Evolutionary conservation across 1,140 invertebrate species (phyloP).

Genomic region (Cyclina sinensis): DNA sequence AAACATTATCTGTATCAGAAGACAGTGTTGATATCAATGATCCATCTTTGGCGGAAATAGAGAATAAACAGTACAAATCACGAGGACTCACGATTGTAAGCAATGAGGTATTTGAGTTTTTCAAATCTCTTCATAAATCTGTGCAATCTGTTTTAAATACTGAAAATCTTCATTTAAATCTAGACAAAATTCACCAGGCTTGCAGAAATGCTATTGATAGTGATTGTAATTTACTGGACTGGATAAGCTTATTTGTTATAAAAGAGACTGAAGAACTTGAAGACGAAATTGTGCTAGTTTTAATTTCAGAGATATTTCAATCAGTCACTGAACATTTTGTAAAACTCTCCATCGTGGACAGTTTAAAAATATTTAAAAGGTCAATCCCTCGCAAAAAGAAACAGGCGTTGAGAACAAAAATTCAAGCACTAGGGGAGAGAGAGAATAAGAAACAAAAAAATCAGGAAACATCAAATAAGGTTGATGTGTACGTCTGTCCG

Average conservation of each 20-base stretch:
- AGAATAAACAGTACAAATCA: neutral
- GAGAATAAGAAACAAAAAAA: constrained; percentile 6
- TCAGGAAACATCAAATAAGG: too few species aligned
- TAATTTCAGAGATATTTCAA: constrained; percentile 45
- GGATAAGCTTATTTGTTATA: constrained; percentile 49
- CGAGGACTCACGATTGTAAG: neutral
- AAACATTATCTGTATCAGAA: neutral
- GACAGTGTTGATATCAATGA: neutral
- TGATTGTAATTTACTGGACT: constrained; percentile 33
- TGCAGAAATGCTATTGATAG: constrained; percentile 42
- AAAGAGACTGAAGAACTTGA: constrained; percentile 28
- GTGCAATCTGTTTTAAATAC: too few species aligned
- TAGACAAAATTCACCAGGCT: neutral
- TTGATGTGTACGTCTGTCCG: too few species aligned
- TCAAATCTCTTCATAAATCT: neutral
- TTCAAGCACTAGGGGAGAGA: constrained; percentile 55
- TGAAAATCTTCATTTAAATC: neutral
- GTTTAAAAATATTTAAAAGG: constrained; percentile 32
- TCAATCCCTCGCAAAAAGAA: constrained; percentile 62
- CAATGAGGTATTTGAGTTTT: neutral
- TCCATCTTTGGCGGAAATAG: neutral
- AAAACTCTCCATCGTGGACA: constrained; percentile 38
- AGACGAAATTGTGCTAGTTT: constrained; percentile 57
- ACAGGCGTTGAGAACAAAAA: constrained; percentile 62
- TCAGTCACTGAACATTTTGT: constrained; percentile 63